A percentile compares a stretch with the other conserved stretches of the same genome.
These are phyloP conservation scores for Neomorphus geoffroyi DNA, from an alignment of 2,797 vertebrate species.

Conservation along the genomic window DNA sequence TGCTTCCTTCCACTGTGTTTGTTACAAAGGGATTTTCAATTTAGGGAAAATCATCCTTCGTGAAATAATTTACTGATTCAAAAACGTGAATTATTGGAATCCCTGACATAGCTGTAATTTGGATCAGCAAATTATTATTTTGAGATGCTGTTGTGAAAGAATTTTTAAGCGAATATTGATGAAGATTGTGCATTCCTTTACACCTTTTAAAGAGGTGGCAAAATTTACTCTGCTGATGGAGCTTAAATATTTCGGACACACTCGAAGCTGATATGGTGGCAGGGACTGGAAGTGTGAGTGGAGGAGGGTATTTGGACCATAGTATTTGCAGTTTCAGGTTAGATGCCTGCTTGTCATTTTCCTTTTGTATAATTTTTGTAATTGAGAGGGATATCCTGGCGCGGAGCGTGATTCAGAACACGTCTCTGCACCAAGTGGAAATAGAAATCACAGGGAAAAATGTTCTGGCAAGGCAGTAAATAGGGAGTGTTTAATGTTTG, in stretches of 20 bases:
- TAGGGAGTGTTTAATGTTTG: background rate
- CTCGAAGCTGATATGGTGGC: background rate
- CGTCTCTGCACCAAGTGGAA: background rate
- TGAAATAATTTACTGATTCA: background rate
- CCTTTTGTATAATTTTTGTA: background rate
- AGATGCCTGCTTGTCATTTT: background rate
- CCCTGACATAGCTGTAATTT: background rate
- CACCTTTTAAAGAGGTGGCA: background rate
- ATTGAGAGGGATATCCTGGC: background rate
- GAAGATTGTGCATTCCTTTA: background rate
- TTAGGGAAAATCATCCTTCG: background rate
- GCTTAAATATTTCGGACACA: background rate
- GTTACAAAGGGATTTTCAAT: background rate
- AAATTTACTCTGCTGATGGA: background rate
- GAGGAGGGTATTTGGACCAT: background rate
- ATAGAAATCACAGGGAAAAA: background rate
- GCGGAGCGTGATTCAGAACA: background rate
- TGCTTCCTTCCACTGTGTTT: background rate
- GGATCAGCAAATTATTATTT: background rate
- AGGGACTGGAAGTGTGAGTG: background rate
- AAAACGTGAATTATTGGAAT: background rate
- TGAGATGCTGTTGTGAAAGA: background rate
- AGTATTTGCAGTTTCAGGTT: background rate
- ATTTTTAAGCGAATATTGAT: background rate
- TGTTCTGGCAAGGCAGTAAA: background rate